Conservation (phyloP, 2,888 invertebrate genomes). For the Subacronicta megacephala region DNA sequence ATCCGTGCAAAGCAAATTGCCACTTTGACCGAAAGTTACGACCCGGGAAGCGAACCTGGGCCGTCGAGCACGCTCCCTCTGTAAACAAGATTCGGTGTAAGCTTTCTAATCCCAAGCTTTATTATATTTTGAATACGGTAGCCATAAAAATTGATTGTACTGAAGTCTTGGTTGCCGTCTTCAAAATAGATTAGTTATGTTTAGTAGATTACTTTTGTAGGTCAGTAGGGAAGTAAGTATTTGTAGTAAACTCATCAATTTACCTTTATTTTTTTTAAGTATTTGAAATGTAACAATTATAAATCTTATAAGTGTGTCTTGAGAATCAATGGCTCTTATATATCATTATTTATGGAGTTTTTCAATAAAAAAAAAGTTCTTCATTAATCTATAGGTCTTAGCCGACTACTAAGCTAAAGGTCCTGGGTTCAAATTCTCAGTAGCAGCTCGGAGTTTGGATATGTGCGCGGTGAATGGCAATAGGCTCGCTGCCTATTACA, state of each 20-base stretch:
- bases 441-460: too few species aligned
- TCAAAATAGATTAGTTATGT: slow-evolving; percentile 43
- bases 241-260: slow-evolving; percentile 15
- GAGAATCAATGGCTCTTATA: too few species aligned
- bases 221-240: slow-evolving; percentile 38
- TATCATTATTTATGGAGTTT: too few species aligned
- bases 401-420: too few species aligned
- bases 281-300: background rate
- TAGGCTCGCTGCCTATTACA: too few species aligned
- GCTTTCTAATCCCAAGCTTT: slow-evolving; percentile 55
- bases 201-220: slow-evolving; percentile 38
- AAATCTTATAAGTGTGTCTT: too few species aligned
- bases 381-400: too few species aligned
- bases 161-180: slow-evolving; percentile 26
- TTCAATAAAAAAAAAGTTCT: too few species aligned
- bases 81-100: slow-evolving; percentile 60
- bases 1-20: slow-evolving; percentile 51
- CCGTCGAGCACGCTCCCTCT: slow-evolving; percentile 72
- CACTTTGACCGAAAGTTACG: slow-evolving; percentile 72
- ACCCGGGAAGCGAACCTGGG: slow-evolving; percentile 78
- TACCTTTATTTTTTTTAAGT: slow-evolving; percentile 26
- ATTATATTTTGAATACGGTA: slow-evolving; percentile 51
- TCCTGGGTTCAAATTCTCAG: too few species aligned
- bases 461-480: too few species aligned
- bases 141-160: slow-evolving; percentile 44